These are phyloP conservation scores for Psilopsiagon aymara DNA, from an alignment of 2,113 vertebrate genomes.

Conservation along the genomic window DNA sequence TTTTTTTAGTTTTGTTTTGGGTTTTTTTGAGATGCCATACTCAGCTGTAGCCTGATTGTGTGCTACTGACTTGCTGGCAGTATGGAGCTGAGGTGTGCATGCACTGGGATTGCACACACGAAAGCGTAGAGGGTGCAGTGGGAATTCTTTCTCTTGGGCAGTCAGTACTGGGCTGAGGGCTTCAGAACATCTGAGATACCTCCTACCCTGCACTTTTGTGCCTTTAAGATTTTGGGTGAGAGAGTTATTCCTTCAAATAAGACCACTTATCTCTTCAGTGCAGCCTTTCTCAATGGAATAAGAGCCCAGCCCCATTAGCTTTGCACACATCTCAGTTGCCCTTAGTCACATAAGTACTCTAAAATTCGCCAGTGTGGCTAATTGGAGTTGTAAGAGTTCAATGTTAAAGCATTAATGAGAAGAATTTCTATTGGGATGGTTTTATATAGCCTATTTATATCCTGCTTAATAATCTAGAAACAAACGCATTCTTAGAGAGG, in stretches of 20 bases:
- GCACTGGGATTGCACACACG: not conserved
- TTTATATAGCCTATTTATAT: not conserved
- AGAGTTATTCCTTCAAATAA: constrained; percentile 14
- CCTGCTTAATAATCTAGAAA: not conserved
- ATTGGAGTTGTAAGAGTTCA: not conserved
- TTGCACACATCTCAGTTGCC: not conserved
- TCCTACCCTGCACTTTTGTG: not conserved
- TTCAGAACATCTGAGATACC: not conserved
- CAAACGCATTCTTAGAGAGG: not conserved
- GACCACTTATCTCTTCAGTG: not conserved
- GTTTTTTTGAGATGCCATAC: accelerated
- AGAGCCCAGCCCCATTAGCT: not conserved
- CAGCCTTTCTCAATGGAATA: not conserved
- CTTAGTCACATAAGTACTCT: not conserved
- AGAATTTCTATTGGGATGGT: not conserved
- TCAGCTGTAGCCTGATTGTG: not conserved
- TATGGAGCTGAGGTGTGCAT: accelerated
- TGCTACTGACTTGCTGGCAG: not conserved
- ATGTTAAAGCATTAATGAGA: not conserved
- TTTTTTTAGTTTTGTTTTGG: not conserved
- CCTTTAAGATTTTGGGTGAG: not conserved
- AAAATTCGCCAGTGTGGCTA: not conserved
- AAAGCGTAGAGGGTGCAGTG: not conserved
- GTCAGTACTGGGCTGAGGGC: not conserved
- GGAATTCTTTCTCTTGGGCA: not conserved